phyloP scores from a whole-genome alignment of 2,888 invertebrate genomes.

The Sinelater perroti region DNA sequence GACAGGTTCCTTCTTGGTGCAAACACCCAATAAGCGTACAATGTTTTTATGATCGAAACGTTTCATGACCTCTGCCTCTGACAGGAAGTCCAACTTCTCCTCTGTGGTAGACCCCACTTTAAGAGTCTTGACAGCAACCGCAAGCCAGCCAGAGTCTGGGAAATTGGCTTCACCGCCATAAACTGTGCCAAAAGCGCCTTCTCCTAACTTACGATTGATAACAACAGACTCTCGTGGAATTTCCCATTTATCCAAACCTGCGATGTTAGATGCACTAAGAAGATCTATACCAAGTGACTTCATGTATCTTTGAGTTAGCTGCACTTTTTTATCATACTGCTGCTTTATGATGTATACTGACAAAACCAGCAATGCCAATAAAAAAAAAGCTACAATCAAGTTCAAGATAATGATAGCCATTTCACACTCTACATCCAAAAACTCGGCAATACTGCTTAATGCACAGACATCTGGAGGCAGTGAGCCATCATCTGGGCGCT shows the following conservation, averaged over 20 bases:
- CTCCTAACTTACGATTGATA: conserved; percentile 84
- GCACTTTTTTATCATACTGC: conserved; percentile 74
- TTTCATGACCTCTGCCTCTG: conserved; percentile 95
- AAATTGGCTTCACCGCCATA: conserved; percentile 89
- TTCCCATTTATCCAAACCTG: conserved; percentile 85
- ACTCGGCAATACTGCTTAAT: conserved; percentile 72
- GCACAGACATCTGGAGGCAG: conserved; percentile 69
- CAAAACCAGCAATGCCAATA: conserved; percentile 66
- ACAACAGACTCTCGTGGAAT: conserved; percentile 84
- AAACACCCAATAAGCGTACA: conserved; percentile 84
- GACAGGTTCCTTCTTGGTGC: conserved; percentile 86
- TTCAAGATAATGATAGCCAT: conserved; percentile 74
- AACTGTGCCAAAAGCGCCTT: conserved; percentile 93
- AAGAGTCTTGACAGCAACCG: conserved; percentile 89
- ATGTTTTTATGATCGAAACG: conserved; percentile 91
- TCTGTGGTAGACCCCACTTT: conserved; percentile 84
- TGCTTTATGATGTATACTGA: conserved; percentile 72
- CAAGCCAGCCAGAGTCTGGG: conserved; percentile 75
- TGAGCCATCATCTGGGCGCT: conserved; percentile 74
- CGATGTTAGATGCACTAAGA: conserved; percentile 59
- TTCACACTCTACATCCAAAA: conserved; percentile 76
- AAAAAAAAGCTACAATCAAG: conserved; percentile 64
- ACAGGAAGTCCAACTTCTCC: conserved; percentile 89
- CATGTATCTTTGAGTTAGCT: conserved; percentile 73
- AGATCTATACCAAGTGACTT: conserved; percentile 74